Evolutionary conservation across 2,797 vertebrate genomes (phyloP), one percentile per base, ranked within the genome.

Genomic region (Echeneis naucrates): DNA sequence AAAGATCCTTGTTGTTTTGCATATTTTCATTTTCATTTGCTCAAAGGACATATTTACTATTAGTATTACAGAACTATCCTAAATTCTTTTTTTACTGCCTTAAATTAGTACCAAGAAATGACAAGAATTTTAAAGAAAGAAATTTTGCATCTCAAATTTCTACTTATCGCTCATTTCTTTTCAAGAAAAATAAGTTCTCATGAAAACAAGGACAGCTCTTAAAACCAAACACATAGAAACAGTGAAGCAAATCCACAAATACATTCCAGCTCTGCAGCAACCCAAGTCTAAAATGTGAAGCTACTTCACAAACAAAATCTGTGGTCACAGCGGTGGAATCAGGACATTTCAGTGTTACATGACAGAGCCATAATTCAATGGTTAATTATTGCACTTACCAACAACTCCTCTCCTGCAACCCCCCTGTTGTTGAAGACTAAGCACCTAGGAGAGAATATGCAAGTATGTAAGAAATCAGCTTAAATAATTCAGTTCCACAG

Each of bases 371-470:
- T 7, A 33, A 48, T 5, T 64, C 14, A 59, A 30, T 11, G 44
- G 10, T 2, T 58, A 37, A 21, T 58, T 4, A 48, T 9, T 21
- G 6, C 23, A 79, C 92, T 93, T 77, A 95, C 96, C 91, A 95
- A 84, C 72, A 97, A 67, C 62, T 95, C 94, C 62, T 96, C 95
- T 40, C 94, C 95, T 67, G 79, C 91, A 38, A 93, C 94, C 7
- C 96, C 95, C 50, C 95, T 83, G 89, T 96, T 96, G 81, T 96
- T 96, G 87, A 97, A 95, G 17, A 96, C 94, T 11, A 94, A 95
- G 62, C 94, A 94, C 87, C 96, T 96, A 32, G 4, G 27, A 61
- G 68, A 53, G 72, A 68, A 78, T 53, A n/a, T 1, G 0, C 16
- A 6, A 1, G n/a, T 58, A n/a, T n/a, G n/a, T n/a, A 30, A 3